Evolutionary conservation across 2,113 vertebrate species (phyloP).

Genomic region (Cyprinodon tularosa): DNA sequence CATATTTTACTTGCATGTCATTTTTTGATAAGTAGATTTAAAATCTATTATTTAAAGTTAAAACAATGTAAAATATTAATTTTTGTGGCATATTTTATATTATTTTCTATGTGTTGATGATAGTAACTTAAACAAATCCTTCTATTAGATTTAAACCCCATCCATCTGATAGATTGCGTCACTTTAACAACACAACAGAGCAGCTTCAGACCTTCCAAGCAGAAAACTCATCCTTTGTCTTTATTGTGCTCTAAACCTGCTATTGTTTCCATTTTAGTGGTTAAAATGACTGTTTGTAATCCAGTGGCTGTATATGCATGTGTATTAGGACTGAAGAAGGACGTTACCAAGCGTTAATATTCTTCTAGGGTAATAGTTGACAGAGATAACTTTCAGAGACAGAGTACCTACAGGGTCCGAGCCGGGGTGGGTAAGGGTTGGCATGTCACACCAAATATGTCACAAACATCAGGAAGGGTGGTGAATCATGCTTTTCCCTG

Average conservation of each 20-base stretch:
- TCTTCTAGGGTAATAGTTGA: conserved; percentile 23
- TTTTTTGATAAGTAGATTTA: background rate
- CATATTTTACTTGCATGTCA: background rate
- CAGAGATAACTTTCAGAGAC: conserved; percentile 53
- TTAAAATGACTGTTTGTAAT: too few species aligned
- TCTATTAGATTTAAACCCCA: background rate
- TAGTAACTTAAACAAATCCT: background rate
- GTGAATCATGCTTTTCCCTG: conserved; percentile 31
- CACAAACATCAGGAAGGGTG: conserved; percentile 51
- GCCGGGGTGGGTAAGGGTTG: conserved; percentile 32
- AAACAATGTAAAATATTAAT: background rate
- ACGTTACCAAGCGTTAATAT: conserved; percentile 20
- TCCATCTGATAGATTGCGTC: background rate
- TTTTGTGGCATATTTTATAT: background rate
- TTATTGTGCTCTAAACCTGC: background rate
- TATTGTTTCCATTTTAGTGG: background rate
- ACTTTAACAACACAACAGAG: background rate
- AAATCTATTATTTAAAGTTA: too few species aligned
- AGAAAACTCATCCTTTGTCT: background rate
- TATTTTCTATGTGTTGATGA: background rate
- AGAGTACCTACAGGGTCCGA: conserved; percentile 55
- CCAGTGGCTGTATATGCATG: background rate
- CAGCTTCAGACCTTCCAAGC: too few species aligned
- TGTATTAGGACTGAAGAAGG: conserved; percentile 21
- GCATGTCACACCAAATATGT: conserved; percentile 69